Percentiles rank a stretch among this genome's conserved stretches.
phyloP scores from a whole-genome alignment of 1,140 invertebrate genomes.

The Lutraria rhynchaena region DNA sequence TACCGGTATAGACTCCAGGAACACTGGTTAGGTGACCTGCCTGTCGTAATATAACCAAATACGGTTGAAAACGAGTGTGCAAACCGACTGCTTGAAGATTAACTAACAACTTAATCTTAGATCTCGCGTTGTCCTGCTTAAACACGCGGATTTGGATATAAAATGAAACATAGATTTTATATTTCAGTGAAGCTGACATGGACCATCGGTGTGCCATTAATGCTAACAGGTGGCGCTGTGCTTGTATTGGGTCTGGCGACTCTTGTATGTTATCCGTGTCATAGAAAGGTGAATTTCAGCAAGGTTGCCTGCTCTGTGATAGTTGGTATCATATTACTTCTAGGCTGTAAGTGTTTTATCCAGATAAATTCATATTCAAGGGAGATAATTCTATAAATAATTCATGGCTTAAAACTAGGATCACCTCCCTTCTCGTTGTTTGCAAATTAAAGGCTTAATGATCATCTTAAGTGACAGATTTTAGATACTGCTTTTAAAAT shows the following conservation, averaged over 20 bases:
- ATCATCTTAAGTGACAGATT: not conserved
- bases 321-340: slow-evolving; percentile 10
- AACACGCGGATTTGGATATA: too few relatives aligned
- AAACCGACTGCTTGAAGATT: too few relatives aligned
- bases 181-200: slow-evolving; percentile 27
- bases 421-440: not conserved
- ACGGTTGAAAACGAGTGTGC: not conserved
- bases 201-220: slow-evolving; percentile 23
- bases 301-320: slow-evolving; percentile 31
- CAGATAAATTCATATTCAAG: too few relatives aligned
- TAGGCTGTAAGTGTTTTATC: slow-evolving; percentile 15
- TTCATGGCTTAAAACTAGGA: not conserved
- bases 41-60: not conserved
- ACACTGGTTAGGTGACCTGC: too few relatives aligned
- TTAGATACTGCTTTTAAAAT: not conserved
- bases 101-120: too few relatives aligned
- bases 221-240: slow-evolving; percentile 4
- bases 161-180: too few relatives aligned
- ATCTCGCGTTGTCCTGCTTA: too few relatives aligned
- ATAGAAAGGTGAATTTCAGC: slow-evolving; percentile 37
- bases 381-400: too few relatives aligned
- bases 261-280: slow-evolving; percentile 39
- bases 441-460: not conserved
- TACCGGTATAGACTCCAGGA: too few relatives aligned
- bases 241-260: not conserved